Conservation (phyloP, 2,113 vertebrate genomes). For the Sarotherodon lohbergeri region DNA sequence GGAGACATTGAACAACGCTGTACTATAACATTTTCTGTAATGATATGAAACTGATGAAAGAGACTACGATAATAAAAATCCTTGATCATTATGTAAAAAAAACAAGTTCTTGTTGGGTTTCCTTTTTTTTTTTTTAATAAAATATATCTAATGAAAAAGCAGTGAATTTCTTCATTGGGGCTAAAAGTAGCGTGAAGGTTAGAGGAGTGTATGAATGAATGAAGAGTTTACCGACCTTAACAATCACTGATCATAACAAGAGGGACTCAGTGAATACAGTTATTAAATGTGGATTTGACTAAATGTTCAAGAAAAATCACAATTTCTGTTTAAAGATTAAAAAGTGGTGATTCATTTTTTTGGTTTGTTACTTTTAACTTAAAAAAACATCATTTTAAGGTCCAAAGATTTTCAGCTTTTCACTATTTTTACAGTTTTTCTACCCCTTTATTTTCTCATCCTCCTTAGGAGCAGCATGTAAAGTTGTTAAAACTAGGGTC, state of each 20-base stretch:
- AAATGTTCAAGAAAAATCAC: not conserved
- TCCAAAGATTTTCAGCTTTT: not conserved
- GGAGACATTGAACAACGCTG: constrained; percentile 99
- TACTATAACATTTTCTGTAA: constrained; percentile 99
- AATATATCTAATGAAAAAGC: constrained; percentile 58
- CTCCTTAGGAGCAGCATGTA: not conserved
- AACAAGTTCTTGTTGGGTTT: constrained; percentile 69
- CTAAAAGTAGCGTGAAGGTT: not conserved
- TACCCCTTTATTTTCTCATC: not conserved
- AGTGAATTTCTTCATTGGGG: constrained; percentile 40
- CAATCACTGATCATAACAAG: not conserved
- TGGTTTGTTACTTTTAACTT: not conserved
- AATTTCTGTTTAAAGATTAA: not conserved
- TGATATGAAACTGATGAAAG: constrained; percentile 99
- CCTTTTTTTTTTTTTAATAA: constrained; percentile 74
- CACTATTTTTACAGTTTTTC: not conserved
- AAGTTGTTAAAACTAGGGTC: not conserved
- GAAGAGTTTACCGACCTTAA: not conserved
- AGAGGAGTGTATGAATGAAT: not conserved
- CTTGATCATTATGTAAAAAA: constrained; percentile 98
- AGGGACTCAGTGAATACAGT: not conserved
- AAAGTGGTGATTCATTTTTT: not conserved
- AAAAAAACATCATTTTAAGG: not conserved
- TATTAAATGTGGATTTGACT: not conserved
- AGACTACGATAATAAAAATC: constrained; percentile 90